Conservation (phyloP, 1,140 invertebrate genomes). For the Anastatus disparis region DNA sequence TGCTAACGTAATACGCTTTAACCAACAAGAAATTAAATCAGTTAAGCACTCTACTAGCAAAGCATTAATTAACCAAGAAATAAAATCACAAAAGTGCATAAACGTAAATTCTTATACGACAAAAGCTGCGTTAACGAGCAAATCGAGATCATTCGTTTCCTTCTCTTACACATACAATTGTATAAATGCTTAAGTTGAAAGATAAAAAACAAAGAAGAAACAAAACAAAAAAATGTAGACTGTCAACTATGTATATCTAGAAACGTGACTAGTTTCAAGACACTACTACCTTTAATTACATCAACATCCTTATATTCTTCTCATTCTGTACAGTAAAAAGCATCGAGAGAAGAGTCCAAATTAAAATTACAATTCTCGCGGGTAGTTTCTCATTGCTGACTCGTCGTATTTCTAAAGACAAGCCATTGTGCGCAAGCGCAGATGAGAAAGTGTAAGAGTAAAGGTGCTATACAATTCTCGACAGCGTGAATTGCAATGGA, state of each 20-base stretch:
- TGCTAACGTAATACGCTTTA: too few relatives aligned
- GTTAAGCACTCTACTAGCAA: too few relatives aligned
- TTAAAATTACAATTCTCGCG: conserved; percentile 27
- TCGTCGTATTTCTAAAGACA: neutral
- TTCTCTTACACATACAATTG: too few relatives aligned
- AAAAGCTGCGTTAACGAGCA: neutral
- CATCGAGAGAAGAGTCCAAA: neutral
- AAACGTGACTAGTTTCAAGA: conserved; percentile 24
- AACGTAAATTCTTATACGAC: conserved; percentile 18
- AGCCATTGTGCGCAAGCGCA: too few relatives aligned
- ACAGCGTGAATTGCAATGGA: too few relatives aligned
- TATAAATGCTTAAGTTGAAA: too few relatives aligned
- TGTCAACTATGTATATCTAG: conserved; percentile 15
- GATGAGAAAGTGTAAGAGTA: too few relatives aligned
- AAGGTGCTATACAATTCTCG: too few relatives aligned
- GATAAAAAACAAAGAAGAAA: too few relatives aligned
- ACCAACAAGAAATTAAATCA: conserved; percentile 9
- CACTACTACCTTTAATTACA: conserved; percentile 21
- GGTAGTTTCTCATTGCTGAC: neutral
- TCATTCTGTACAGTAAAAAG: neutral
- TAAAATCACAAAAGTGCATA: conserved; percentile 15
- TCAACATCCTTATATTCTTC: conserved; percentile 13
- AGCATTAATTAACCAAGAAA: too few relatives aligned
- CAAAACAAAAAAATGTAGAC: neutral
- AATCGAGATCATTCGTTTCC: conserved; percentile 22